Conservation (phyloP, 2,113 vertebrate species). For the Ibidorhyncha struthersii region DNA sequence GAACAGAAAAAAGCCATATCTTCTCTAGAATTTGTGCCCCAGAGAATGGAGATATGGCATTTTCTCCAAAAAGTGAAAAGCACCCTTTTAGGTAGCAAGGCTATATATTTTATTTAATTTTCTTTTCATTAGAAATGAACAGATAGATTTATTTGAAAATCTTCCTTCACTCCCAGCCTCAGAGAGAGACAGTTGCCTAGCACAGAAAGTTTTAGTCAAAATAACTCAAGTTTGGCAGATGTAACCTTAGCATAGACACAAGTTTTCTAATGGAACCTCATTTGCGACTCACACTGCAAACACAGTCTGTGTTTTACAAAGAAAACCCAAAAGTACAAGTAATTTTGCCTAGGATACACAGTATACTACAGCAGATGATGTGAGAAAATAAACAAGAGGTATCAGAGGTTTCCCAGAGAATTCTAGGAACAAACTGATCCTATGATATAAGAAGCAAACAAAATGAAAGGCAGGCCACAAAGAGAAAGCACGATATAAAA, state of each 20-base stretch:
- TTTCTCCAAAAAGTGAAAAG: neutral
- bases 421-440: neutral
- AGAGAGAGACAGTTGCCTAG: neutral
- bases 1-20: neutral
- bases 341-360: neutral
- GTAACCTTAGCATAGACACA: neutral
- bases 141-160: neutral
- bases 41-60: neutral
- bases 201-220: neutral
- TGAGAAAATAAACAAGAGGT: neutral
- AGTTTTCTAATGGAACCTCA: neutral
- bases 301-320: neutral
- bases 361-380: neutral
- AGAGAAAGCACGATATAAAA: slow-evolving; percentile 23
- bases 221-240: neutral
- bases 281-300: neutral
- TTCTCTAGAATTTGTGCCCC: neutral
- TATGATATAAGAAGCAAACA: neutral
- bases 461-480: neutral
- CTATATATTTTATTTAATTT: neutral
- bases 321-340: neutral
- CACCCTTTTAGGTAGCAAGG: neutral
- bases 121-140: neutral
- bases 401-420: neutral
- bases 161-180: neutral